Evolutionary conservation across 2,888 invertebrate species (phyloP).

Genomic region (Ophonus ardosiacus): DNA sequence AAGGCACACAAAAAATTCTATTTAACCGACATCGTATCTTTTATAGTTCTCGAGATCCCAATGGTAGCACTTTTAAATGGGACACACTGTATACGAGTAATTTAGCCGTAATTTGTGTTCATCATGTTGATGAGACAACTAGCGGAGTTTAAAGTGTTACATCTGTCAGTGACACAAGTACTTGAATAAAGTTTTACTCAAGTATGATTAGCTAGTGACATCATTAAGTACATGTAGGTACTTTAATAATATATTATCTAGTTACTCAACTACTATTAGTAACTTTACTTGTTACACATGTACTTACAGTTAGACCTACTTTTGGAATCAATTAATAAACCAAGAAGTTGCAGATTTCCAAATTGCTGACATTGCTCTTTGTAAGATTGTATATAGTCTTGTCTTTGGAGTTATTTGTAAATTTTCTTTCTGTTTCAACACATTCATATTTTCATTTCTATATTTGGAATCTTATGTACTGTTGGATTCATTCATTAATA

Average conservation of each 20-base stretch:
- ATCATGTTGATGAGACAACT: not conserved
- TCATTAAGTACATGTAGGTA: constrained; percentile 6
- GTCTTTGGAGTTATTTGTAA: no score
- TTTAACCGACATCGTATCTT: no score
- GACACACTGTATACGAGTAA: no score
- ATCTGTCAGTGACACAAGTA: constrained; percentile 21
- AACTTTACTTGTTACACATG: constrained; percentile 1
- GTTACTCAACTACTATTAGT: constrained; percentile 7
- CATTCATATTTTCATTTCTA: no score
- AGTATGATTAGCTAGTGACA: constrained; percentile 35
- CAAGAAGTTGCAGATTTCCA: not conserved
- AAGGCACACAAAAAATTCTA: no score
- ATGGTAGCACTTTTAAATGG: no score
- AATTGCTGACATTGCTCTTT: not conserved
- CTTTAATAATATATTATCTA: constrained; percentile 9
- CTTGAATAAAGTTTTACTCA: constrained; percentile 2
- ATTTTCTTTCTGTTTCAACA: no score
- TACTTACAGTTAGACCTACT: not conserved
- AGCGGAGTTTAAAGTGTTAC: not conserved
- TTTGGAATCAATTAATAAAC: not conserved
- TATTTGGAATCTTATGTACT: no score
- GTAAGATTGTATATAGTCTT: no score
- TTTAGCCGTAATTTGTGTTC: not conserved
- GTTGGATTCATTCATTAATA: no score
- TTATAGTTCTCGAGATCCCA: no score